Conservation (phyloP, 2,888 invertebrate genomes). For the Nipponacmea schrenckii region DNA sequence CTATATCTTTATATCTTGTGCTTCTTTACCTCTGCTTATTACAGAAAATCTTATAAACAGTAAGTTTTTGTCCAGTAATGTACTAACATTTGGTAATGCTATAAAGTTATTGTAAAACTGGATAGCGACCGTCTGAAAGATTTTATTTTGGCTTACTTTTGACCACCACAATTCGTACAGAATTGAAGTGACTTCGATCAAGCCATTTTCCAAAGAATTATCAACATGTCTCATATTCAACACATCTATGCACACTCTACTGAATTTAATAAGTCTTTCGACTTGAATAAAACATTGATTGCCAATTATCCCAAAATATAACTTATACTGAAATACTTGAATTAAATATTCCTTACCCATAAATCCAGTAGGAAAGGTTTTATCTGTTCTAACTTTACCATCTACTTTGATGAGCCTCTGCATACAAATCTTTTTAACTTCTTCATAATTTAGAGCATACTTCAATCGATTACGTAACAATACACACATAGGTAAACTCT, state of each 20-base stretch:
- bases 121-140: conserved; percentile 42
- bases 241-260: neutral
- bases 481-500: conserved; percentile 94
- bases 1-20: no score
- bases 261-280: neutral
- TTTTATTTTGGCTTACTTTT: conserved; percentile 36
- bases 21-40: no score
- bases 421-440: conserved; percentile 97
- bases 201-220: conserved; percentile 19
- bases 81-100: conserved; percentile 41
- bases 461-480: conserved; percentile 97
- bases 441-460: conserved; percentile 96
- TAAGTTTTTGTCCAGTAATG: no score
- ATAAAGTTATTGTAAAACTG: conserved; percentile 24
- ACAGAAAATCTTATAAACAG: no score
- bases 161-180: conserved; percentile 27
- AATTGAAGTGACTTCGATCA: conserved; percentile 37
- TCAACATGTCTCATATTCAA: neutral
- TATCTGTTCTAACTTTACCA: conserved; percentile 96
- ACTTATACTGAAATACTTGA: neutral
- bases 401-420: conserved; percentile 98
- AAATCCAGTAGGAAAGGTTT: conserved; percentile 96
- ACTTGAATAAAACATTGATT: neutral
- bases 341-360: conserved; percentile 87
- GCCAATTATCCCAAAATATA: neutral